Conservation (phyloP, 2,797 vertebrate genomes). For the Pseudopleuronectes americanus region DNA sequence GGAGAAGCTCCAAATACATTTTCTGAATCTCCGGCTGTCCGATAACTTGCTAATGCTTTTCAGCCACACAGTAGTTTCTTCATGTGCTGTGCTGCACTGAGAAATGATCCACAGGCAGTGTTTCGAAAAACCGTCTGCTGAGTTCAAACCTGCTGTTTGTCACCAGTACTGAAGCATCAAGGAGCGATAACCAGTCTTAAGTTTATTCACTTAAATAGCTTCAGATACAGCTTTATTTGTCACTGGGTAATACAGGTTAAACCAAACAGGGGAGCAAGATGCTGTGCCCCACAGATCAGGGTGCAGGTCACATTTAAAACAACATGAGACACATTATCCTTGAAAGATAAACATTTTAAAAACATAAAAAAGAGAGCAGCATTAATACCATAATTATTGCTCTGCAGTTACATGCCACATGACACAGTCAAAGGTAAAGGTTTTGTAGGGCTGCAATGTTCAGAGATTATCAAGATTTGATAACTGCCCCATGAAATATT, state of each 20-base stretch:
- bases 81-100: conserved; percentile 49
- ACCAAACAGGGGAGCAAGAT: no score
- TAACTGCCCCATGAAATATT: not conserved
- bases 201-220: conserved; percentile 2
- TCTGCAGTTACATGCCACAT: not conserved
- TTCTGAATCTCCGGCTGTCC: conserved; percentile 64
- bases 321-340: no score
- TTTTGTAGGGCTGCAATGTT: not conserved
- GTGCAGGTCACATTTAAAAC: no score
- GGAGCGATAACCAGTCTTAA: not conserved
- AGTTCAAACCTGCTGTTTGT: not conserved
- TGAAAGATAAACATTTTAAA: no score
- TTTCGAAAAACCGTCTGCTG: conserved; percentile 46
- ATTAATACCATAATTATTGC: not conserved
- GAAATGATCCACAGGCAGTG: conserved; percentile 47
- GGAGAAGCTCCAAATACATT: conserved; percentile 74
- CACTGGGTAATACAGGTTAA: no score
- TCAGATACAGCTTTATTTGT: not conserved
- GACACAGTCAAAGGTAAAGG: no score
- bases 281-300: no score
- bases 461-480: not conserved
- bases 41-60: conserved; percentile 68
- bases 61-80: conserved; percentile 60
- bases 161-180: conserved; percentile 12
- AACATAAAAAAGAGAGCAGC: no score